These are phyloP conservation scores for Craterocephalus amniculus DNA, from an alignment of 2,797 vertebrate genomes.

Conservation along the genomic window DNA sequence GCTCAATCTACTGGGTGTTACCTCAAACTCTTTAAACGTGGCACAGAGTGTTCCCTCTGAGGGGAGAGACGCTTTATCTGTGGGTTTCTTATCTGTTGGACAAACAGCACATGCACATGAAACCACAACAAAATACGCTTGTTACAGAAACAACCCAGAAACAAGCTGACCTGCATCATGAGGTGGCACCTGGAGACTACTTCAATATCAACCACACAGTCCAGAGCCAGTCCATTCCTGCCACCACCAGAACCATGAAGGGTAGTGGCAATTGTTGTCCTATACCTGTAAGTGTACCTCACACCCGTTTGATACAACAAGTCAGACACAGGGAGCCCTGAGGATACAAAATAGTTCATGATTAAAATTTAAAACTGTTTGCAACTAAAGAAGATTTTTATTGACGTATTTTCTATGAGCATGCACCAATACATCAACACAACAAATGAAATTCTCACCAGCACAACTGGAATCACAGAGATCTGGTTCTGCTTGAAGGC, in stretches of 20 bases:
- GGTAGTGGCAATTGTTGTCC: slow-evolving; percentile 77
- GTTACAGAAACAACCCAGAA: not conserved
- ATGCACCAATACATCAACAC: not conserved
- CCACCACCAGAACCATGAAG: slow-evolving; percentile 75
- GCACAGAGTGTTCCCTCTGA: slow-evolving; percentile 82
- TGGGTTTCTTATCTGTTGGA: slow-evolving; percentile 83
- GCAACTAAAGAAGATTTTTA: not conserved
- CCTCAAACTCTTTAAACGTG: slow-evolving; percentile 83
- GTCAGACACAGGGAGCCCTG: slow-evolving; percentile 56
- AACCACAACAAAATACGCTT: slow-evolving; percentile 6
- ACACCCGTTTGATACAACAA: slow-evolving; percentile 70
- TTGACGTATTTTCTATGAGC: not conserved
- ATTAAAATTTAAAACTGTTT: not conserved
- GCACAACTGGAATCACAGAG: slow-evolving; percentile 71
- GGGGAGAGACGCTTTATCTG: slow-evolving; percentile 82
- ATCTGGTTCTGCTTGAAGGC: slow-evolving; percentile 49
- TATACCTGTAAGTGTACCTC: slow-evolving; percentile 86
- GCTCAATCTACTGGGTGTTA: slow-evolving; percentile 52
- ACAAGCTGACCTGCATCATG: slow-evolving; percentile 76
- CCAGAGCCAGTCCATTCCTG: slow-evolving; percentile 82
- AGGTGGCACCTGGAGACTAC: slow-evolving; percentile 83
- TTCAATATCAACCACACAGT: slow-evolving; percentile 84
- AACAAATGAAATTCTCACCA: slow-evolving; percentile 62
- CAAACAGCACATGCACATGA: slow-evolving; percentile 17
- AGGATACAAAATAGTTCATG: not conserved